A percentile compares a stretch with the other conserved stretches of the same genome.
Evolutionary conservation across 2,113 vertebrate species (phyloP).

Genomic region (Piaya cayana): DNA sequence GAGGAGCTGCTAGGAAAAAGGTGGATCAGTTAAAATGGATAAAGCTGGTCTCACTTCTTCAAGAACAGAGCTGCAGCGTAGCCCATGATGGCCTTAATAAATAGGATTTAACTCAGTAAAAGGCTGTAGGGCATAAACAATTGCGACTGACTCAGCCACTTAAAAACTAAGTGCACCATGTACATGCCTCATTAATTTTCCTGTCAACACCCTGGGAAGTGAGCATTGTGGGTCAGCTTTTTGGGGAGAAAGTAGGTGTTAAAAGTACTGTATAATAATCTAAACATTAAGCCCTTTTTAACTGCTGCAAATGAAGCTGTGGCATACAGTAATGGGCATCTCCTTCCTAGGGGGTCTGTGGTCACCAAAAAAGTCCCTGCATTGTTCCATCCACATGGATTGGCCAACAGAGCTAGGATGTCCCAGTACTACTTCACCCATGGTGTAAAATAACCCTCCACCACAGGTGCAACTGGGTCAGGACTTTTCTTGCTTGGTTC

Average conservation of each 20-base stretch:
- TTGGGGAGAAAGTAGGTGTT: not conserved
- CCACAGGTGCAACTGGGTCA: not conserved
- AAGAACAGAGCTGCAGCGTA: not conserved
- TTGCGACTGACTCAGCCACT: constrained; percentile 31
- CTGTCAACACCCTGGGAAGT: constrained; percentile 41
- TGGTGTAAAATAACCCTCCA: not conserved
- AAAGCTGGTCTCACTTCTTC: not conserved
- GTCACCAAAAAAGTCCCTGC: not conserved
- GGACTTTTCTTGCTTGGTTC: not conserved
- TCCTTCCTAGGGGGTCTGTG: not conserved
- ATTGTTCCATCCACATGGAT: not conserved
- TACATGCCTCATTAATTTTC: constrained; percentile 43
- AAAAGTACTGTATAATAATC: constrained; percentile 3
- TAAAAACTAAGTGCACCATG: not conserved
- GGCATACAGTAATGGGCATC: not conserved
- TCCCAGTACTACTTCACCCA: not conserved
- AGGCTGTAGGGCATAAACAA: constrained; percentile 6
- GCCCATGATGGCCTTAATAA: not conserved
- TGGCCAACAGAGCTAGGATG: not conserved
- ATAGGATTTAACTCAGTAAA: constrained; percentile 3
- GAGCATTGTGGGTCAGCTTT: constrained; percentile 5
- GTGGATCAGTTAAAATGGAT: not conserved
- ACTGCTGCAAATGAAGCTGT: not conserved
- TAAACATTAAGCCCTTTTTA: not conserved
- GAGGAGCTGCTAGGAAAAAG: not conserved